Percentiles rank a stretch among this genome's conserved stretches.
Conservation (phyloP, 1,140 invertebrate genomes). For the Chlorops oryzae region DNA sequence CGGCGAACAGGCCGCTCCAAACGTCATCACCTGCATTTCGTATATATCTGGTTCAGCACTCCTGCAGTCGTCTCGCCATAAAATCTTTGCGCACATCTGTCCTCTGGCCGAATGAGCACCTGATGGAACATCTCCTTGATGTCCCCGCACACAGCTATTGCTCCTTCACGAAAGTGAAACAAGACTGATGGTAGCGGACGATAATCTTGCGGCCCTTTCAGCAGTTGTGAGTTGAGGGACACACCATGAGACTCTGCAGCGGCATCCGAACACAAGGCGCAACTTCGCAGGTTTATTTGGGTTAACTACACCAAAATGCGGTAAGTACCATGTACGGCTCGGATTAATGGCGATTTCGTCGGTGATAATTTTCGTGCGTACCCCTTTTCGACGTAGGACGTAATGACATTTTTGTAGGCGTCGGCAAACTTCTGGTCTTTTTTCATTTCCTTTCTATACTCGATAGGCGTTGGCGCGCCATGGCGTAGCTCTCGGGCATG, state of each 20-base stretch:
- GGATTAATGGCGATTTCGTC: not conserved
- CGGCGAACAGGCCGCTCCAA: slow-evolving; percentile 34
- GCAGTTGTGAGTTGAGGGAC: slow-evolving; percentile 25
- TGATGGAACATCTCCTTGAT: slow-evolving; percentile 39
- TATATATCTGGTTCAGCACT: slow-evolving; percentile 17
- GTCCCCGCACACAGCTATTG: not conserved
- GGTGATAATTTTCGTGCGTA: not conserved
- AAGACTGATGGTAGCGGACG: slow-evolving; percentile 24
- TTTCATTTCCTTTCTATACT: slow-evolving; percentile 4
- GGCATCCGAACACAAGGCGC: slow-evolving; percentile 25
- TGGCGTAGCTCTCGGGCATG: slow-evolving; percentile 1
- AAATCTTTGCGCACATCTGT: slow-evolving; percentile 29
- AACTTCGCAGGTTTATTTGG: slow-evolving; percentile 27
- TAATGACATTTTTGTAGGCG: slow-evolving; percentile 2
- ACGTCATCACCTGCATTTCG: slow-evolving; percentile 32
- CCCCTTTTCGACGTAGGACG: slow-evolving; percentile 1
- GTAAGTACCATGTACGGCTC: slow-evolving; percentile 28
- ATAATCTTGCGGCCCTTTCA: slow-evolving; percentile 28
- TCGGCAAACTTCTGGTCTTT: slow-evolving; percentile 1
- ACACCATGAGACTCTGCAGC: slow-evolving; percentile 24
- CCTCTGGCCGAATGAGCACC: slow-evolving; percentile 16
- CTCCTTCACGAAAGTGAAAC: not conserved
- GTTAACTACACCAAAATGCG: slow-evolving; percentile 29
- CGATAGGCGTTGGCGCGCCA: not conserved
- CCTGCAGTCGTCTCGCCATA: slow-evolving; percentile 24